Base-by-base conservation (phyloP, 2,113 vertebrate genomes). In the Myiopsitta monachus region DNA sequence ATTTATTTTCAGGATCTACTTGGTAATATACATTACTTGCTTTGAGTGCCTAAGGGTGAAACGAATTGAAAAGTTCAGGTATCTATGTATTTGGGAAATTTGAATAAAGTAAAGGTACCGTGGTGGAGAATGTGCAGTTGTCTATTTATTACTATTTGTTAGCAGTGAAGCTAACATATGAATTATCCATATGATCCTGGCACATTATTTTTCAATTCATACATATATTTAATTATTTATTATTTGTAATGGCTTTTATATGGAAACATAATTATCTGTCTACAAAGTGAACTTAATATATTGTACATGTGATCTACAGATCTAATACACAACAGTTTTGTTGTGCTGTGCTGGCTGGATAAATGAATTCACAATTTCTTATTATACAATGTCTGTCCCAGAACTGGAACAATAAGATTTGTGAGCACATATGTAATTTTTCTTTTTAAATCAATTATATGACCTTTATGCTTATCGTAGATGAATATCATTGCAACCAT, bases 161-260 rank as follows among this genome's bases (percentile, higher is more conserved):
- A 84, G 41, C 39, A 78, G 16, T 41, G 74, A 85, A 70, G 38
- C 44, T 95, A 94, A 94, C 91, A 74, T 87, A 90, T 84, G 33
- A 95, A 87, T 91, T 95, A 79, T 84, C 77, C 92, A 43, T 57
- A 70, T 90, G 83, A 82, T 94, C 46, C 33, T 84, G 88, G 31
- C 88, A 95, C 16, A 30, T 79, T 83, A 92, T 93, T 94, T 82
- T 12, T 96, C 70, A 74, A 69, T 57, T 67, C 55, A 78, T 76
- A 76, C 4, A 4, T 86, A 38, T 81, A 82, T 84, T 95, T 84
- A 94, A 94, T 92, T 88, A 88, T 95, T 93, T 94, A 93, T 90
- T 84, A 81, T 86, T 94, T 93, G 11, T 78, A 93, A 94, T 87
- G 62, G 30, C 19, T 90, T 92, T 92, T 90, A 76, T 57, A 66